These are phyloP conservation scores for Machimus rusticus DNA, from an alignment of 2,888 invertebrate genomes.

Conservation along the genomic window DNA sequence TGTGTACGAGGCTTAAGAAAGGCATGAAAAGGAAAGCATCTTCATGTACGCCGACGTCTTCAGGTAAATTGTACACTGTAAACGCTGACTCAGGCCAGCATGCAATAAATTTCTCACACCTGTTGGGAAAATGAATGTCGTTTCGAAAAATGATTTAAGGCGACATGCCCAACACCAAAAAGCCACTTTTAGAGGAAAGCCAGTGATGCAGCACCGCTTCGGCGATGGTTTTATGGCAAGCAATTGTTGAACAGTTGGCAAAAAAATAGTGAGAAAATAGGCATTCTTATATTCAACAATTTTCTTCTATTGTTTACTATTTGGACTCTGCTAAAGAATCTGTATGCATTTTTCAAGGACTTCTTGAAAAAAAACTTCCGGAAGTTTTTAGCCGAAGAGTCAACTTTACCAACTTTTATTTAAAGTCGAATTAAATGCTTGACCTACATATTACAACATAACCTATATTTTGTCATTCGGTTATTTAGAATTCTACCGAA, in stretches of 20 bases:
- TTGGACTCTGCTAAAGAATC: background rate
- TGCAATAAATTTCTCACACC: conserved; percentile 29
- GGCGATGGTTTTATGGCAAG: conserved; percentile 1
- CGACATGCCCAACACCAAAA: background rate
- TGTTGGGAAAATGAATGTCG: conserved; percentile 17
- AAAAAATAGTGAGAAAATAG: background rate
- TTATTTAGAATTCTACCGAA: too few species aligned
- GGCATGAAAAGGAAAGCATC: background rate
- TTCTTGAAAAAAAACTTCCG: background rate
- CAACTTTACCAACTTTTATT: background rate
- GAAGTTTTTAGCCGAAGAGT: background rate
- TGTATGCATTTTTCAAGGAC: background rate
- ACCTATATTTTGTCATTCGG: too few species aligned
- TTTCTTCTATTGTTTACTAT: background rate
- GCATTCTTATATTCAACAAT: background rate
- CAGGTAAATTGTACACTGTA: background rate
- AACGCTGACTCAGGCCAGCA: background rate
- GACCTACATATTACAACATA: too few species aligned
- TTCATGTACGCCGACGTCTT: background rate
- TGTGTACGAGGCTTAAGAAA: background rate
- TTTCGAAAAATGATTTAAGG: background rate
- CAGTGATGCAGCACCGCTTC: background rate
- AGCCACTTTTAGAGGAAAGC: background rate
- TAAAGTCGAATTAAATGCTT: background rate
- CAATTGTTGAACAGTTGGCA: background rate